Conservation (phyloP, 2,113 vertebrate species). For the Neodon shergylaensis region DNA sequence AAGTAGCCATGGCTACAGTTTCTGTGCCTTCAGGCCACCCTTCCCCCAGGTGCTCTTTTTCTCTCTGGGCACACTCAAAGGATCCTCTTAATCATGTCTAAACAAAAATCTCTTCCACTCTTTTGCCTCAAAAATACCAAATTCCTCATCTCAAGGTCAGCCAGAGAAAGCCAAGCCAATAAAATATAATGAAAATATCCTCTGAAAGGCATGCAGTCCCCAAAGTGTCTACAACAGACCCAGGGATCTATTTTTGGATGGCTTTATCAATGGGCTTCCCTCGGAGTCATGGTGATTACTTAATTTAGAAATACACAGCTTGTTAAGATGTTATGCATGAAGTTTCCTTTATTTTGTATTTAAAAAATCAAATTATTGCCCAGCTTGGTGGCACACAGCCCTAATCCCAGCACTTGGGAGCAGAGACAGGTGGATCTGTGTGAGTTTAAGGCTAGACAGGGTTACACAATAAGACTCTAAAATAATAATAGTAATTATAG, state of each 20-base stretch:
- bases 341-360: neutral
- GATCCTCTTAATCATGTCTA: neutral
- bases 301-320: constrained; percentile 1
- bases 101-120: neutral
- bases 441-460: neutral
- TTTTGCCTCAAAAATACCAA: neutral
- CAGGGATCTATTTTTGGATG: neutral
- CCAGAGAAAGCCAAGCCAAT: neutral
- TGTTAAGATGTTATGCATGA: neutral
- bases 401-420: neutral
- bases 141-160: neutral
- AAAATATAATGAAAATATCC: constrained; percentile 1
- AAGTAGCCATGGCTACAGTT: neutral
- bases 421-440: neutral
- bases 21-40: neutral
- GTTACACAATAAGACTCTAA: neutral
- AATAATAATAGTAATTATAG: neutral
- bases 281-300: neutral
- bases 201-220: neutral
- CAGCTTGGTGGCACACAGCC: neutral
- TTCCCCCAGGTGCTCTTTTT: neutral
- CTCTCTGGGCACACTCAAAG: neutral
- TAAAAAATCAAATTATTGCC: neutral
- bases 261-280: constrained; percentile 22
- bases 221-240: neutral